Conservation (phyloP, 2,113 vertebrate species). For the Hemiscyllium ocellatum region DNA sequence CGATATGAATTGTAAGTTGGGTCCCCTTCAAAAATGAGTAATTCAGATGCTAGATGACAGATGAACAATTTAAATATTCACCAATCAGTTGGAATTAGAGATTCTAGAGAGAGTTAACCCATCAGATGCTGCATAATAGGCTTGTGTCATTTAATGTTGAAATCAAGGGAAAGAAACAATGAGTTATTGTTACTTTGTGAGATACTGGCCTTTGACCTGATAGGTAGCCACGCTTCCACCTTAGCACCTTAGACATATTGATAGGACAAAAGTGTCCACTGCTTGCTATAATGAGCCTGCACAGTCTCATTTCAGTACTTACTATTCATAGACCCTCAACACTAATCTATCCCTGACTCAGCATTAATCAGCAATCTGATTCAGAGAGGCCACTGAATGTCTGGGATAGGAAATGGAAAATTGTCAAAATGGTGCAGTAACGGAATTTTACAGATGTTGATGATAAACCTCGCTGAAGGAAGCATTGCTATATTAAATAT, state of each 20-base stretch:
- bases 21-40: constrained; percentile 7
- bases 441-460: background rate
- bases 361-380: background rate
- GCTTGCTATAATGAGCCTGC: background rate
- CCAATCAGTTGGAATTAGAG: background rate
- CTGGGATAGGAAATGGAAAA: background rate
- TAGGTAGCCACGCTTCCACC: background rate
- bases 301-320: background rate
- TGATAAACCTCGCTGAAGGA: background rate
- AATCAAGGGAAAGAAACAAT: background rate
- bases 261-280: background rate
- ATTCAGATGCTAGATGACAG: constrained; percentile 19
- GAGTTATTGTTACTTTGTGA: background rate
- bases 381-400: background rate
- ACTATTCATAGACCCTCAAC: background rate
- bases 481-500: background rate
- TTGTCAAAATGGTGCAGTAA: background rate
- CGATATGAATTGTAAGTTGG: constrained; percentile 21
- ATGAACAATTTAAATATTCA: constrained; percentile 18
- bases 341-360: background rate
- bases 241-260: background rate
- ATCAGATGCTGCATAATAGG: background rate
- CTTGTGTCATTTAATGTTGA: background rate
- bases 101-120: constrained; percentile 7
- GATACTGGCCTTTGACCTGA: background rate